A percentile compares a stretch with the other conserved stretches of the same genome.
Evolutionary conservation across 2,113 vertebrate genomes (phyloP).

Genomic region (Onychostoma macrolepis): DNA sequence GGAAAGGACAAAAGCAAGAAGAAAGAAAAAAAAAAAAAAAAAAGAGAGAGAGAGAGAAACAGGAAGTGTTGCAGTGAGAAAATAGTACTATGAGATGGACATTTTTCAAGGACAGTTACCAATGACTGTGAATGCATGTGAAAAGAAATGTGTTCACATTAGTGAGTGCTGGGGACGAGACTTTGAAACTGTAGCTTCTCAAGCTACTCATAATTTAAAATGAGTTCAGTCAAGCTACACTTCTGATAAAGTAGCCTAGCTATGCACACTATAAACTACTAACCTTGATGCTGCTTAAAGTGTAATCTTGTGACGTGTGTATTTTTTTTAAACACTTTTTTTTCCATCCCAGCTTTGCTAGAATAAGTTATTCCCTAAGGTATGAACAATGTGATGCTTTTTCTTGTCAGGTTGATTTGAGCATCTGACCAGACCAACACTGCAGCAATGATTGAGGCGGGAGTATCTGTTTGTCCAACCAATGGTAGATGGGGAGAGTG

Average conservation of each 20-base stretch:
- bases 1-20: slow-evolving; percentile 7
- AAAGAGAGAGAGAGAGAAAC: neutral
- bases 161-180: neutral
- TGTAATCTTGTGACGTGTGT: neutral
- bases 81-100: neutral
- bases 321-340: neutral
- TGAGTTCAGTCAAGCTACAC: neutral
- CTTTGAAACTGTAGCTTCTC: neutral
- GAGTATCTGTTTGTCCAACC: neutral
- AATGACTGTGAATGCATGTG: neutral
- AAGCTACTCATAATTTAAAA: neutral
- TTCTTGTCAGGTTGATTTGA: no score
- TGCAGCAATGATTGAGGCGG: no score
- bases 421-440: neutral
- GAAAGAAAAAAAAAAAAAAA: neutral
- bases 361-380: no score
- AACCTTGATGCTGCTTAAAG: neutral
- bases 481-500: neutral
- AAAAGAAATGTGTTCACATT: neutral
- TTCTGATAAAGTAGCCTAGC: neutral
- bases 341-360: neutral
- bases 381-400: no score
- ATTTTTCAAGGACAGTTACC: neutral
- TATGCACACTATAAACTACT: neutral
- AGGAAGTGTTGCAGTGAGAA: neutral